phyloP scores from a whole-genome alignment of 2,888 invertebrate genomes.

The Epirrhoe tristata region DNA sequence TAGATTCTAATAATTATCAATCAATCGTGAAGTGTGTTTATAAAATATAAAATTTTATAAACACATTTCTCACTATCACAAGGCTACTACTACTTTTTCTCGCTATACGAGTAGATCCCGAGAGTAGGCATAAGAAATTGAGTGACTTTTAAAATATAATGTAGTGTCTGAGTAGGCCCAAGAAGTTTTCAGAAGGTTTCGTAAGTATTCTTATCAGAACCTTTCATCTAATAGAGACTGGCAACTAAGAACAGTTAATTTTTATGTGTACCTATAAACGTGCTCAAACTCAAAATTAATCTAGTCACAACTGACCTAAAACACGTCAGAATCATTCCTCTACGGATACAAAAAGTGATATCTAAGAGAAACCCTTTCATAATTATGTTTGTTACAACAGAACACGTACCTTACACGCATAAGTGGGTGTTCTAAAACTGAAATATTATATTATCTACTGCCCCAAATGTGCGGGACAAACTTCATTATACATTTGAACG shows the following conservation, averaged over 20 bases:
- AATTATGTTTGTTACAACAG: slow-evolving; percentile 30
- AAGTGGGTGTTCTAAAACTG: background rate
- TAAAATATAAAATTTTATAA: too few species aligned
- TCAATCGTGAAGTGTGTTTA: too few species aligned
- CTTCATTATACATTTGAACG: background rate
- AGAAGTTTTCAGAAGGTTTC: too few species aligned
- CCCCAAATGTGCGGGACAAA: background rate
- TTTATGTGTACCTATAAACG: background rate
- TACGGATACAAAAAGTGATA: slow-evolving; percentile 17
- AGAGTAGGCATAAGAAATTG: too few species aligned
- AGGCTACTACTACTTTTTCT: too few species aligned
- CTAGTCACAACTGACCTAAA: background rate
- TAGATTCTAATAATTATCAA: too few species aligned
- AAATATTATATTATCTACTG: background rate
- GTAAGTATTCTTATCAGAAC: too few species aligned
- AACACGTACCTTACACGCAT: background rate
- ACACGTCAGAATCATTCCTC: slow-evolving; percentile 18
- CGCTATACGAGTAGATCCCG: too few species aligned
- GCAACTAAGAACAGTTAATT: background rate
- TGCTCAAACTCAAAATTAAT: background rate
- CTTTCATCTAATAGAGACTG: background rate
- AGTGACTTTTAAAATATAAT: too few species aligned
- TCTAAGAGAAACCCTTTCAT: slow-evolving; percentile 12
- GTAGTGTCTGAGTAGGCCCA: too few species aligned
- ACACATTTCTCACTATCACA: too few species aligned